Base-by-base conservation (phyloP, 1,140 invertebrate species). In the Bombus vancouverensis region DNA sequence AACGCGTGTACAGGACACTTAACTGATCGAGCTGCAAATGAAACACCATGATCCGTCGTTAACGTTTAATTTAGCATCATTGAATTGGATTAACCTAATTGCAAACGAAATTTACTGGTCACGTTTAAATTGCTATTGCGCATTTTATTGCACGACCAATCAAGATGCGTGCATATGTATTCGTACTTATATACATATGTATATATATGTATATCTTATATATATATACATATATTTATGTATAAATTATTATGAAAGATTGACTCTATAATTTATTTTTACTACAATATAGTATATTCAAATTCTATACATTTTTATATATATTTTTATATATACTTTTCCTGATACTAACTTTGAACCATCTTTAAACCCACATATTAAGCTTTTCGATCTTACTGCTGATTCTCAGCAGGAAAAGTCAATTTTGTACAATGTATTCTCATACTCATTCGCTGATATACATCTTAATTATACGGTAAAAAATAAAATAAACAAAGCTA, bases 1-100 rank as follows among this genome's bases (percentile, higher is more conserved):
- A 57, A 80, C 66, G 65, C 57, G 15, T 37, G 15, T 44, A 42
- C 28, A 22, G 8, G 53, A 57, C 65, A n/a, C 66, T 71, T 47
- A 70, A 71, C 44, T 28, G 53, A 75, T 75, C 72, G 34, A 34
- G 28, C 80, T 18, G 28, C 44, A 42, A 83, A 83, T 53, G 39
- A 39, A 79, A 80, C 28, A 34, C 76, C 68, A 47, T 37, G 66
- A 80, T 72, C 68, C 28, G 39, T 62, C 32, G 53, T 85, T 80
- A 72, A 62, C 83, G 76, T 42, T 84, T 84, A 79, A 79, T 84
- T 79, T 62, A 71, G 53, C 1, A n/a, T 13, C 32, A 34, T 15
- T 22, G 76, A 72, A 72, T 71, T 42, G 42, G 25, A 65, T 53
- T 72, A 80, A 80, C 25, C 66, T 42, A 76, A 77, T 77, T 57